These are phyloP conservation scores for Enteromius anoplus DNA, from an alignment of 2,797 vertebrate species.

Conservation along the genomic window DNA sequence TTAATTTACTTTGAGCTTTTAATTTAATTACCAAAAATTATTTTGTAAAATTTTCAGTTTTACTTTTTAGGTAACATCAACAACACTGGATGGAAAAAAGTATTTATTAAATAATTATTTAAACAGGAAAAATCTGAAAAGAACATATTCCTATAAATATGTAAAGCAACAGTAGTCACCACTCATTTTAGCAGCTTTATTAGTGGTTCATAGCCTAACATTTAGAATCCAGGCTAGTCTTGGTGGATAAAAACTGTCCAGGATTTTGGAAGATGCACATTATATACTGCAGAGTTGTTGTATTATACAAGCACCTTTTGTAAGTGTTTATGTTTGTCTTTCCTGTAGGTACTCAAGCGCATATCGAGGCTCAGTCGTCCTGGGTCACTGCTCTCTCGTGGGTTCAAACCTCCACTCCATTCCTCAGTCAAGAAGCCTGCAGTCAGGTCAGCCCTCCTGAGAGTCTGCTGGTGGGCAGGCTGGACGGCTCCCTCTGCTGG, in stretches of 20 bases:
- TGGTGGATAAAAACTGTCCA: neutral
- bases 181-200: neutral
- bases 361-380: conserved; percentile 76
- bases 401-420: conserved; percentile 73
- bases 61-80: neutral
- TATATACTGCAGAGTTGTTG: neutral
- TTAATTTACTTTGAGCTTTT: neutral
- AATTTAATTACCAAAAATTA: neutral
- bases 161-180: neutral
- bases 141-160: neutral
- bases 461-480: conserved; percentile 77
- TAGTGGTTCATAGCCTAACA: neutral
- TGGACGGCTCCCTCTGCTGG: conserved; percentile 83
- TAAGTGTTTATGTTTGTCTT: neutral
- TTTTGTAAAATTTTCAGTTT: neutral
- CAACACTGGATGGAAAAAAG: neutral
- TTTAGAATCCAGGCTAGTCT: neutral
- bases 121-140: neutral
- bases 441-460: conserved; percentile 67
- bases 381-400: conserved; percentile 80
- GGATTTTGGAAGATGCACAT: no score
- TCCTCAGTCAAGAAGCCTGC: conserved; percentile 62
- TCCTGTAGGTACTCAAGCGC: conserved; percentile 73
- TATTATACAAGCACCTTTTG: neutral
- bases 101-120: neutral